A percentile compares a stretch with the other conserved stretches of the same genome.
Evolutionary conservation across 1,140 invertebrate species (phyloP).

Genomic region (Aphaenogaster ashmeadi): DNA sequence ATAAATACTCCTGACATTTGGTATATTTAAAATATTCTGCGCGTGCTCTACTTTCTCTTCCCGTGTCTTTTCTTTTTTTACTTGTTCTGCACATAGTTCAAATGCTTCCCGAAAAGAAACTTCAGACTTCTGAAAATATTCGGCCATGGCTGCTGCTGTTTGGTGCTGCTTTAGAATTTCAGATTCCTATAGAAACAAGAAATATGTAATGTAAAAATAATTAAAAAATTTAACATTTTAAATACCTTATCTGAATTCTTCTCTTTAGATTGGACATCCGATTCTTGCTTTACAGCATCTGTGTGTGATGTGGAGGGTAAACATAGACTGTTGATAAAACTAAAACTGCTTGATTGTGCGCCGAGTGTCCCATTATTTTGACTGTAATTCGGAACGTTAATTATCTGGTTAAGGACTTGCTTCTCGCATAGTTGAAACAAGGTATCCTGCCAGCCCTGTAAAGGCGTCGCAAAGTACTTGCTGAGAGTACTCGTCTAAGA

Average conservation of each 20-base stretch:
- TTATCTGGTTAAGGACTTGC: slow-evolving; percentile 78
- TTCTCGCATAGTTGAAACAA: slow-evolving; percentile 84
- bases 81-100: slow-evolving; percentile 83
- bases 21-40: slow-evolving; percentile 86
- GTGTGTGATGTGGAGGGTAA: slow-evolving; percentile 77
- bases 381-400: slow-evolving; percentile 85
- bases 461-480: slow-evolving; percentile 36
- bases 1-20: slow-evolving; percentile 82
- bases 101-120: slow-evolving; percentile 85
- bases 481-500: slow-evolving; percentile 76
- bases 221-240: slow-evolving; percentile 35
- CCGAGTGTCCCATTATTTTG: slow-evolving; percentile 82
- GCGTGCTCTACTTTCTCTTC: slow-evolving; percentile 82
- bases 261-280: slow-evolving; percentile 70
- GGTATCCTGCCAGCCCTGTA: slow-evolving; percentile 83
- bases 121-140: slow-evolving; percentile 85
- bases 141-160: slow-evolving; percentile 81
- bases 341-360: slow-evolving; percentile 81
- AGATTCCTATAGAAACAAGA: slow-evolving; percentile 71
- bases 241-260: slow-evolving; percentile 61
- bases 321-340: slow-evolving; percentile 82
- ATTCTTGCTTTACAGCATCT: slow-evolving; percentile 77
- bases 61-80: slow-evolving; percentile 82
- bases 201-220: not conserved
- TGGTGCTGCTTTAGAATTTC: slow-evolving; percentile 79